Base-by-base conservation (phyloP, 2,888 invertebrate species). In the Alcis repandata region DNA sequence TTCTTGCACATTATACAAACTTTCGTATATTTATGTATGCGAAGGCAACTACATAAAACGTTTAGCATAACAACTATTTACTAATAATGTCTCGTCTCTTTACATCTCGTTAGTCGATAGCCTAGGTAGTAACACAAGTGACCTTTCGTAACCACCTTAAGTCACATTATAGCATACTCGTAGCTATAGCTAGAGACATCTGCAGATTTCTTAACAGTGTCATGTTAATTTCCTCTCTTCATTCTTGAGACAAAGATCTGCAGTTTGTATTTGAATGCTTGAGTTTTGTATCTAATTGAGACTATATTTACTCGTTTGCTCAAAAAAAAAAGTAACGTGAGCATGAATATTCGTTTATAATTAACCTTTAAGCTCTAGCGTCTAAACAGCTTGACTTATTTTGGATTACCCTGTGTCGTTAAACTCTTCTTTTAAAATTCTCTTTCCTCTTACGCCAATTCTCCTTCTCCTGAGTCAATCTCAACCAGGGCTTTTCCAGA, bases 151-250 rank as follows among this genome's bases (percentile, higher is more conserved):
- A 13, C 19, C 11, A 19, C 33, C 15, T n/a, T n/a, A n/a, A 27
- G n/a, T 2, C 27, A 27, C 13, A n/a, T 27, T 22, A n/a, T 27
- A n/a, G n/a, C n/a, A n/a, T n/a, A n/a, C n/a, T 48, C 4, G 13
- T 57, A 49, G 19, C 49, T 17, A 38, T 17, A 6, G 22, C 15
- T 19, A 45, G 57, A 53, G 40, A n/a, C 41, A 19, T 56, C 11
- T 45, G 36, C 19, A 45, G 19, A 20, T 57, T 57, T 33, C 11
- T 15, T 19, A 46, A 46, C 19, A 41, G n/a, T 22, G 13, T 13
- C 13, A 27, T 13, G 49, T 7, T 41, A 17, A 53, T 41, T 22
- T 11, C 27, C 20, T 38, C 38, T 3, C 1, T 20, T 27, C 45
- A 20, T 45, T 48, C 48, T 27, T 27, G 0, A 27, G 27, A 15